Conservation (phyloP, 2,888 invertebrate genomes). For the Mesopsocus fuscifrons region DNA sequence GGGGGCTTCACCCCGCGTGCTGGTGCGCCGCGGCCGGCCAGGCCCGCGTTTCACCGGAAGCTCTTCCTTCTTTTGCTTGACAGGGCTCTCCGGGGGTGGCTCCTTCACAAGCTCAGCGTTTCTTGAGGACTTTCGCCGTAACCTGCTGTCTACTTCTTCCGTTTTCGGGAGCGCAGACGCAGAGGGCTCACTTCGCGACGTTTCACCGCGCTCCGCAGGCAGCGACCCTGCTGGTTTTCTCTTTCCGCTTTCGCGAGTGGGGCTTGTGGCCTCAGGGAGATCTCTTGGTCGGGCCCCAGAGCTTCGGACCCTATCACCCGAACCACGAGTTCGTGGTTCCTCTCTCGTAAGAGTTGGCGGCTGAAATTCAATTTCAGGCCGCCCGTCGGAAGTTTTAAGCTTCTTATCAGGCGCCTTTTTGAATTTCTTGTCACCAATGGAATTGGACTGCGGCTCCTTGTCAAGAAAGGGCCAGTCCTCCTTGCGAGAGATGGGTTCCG, state of each 20-base stretch:
- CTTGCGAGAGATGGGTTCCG: conserved; percentile 12
- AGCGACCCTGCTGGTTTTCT: conserved; percentile 23
- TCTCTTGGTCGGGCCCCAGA: conserved; percentile 29
- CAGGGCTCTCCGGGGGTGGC: conserved; percentile 6
- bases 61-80: conserved; percentile 10
- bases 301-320: conserved; percentile 47
- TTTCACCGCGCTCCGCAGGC: conserved; percentile 11
- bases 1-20: conserved; percentile 1
- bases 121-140: neutral
- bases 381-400: conserved; percentile 69
- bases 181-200: conserved; percentile 15
- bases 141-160: conserved; percentile 9
- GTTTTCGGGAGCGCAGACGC: conserved; percentile 19
- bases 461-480: conserved; percentile 61
- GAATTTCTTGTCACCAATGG: conserved; percentile 27
- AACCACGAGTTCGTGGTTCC: conserved; percentile 31
- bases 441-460: conserved; percentile 46
- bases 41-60: conserved; percentile 12
- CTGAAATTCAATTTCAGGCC: conserved; percentile 49
- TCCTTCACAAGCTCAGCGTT: conserved; percentile 16
- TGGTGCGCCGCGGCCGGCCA: conserved; percentile 5
- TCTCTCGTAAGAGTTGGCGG: conserved; percentile 56
- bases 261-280: conserved; percentile 13
- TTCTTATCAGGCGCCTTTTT: conserved; percentile 58
- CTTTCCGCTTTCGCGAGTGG: conserved; percentile 22